Base-by-base conservation (phyloP, 2,113 vertebrate species). In the Marcusenius ussheri region DNA sequence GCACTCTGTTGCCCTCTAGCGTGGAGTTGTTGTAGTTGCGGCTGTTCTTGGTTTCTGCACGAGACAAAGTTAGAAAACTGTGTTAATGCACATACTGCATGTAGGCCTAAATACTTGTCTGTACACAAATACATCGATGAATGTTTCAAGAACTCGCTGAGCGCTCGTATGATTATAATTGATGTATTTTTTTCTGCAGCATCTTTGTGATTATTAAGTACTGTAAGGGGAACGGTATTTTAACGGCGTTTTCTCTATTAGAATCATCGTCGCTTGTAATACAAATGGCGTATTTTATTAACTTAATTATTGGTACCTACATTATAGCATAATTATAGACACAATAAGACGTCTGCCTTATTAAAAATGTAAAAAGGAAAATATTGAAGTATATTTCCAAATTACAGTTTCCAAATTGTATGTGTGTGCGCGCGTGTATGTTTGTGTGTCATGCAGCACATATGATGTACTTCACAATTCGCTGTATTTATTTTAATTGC, bases 1-100 rank as follows among this genome's bases (percentile, higher is more conserved):
- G 94, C 47, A 39, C 93, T 0, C 46, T 50, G 93, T 90, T 90
- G 92, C 92, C 93, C 94, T 94, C 94, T 93, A 92, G 93, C 92
- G 94, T 91, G 93, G 74, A 88, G 27, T 93, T 90, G 92, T 90
- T 90, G 92, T 91, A 92, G 91, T 42, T 0, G 53, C 50, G 42
- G 88, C 74, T 89, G 46, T 74, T 74, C 74, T 42, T 70, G 62
- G 62, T 31, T 31, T 31, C 9, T 31, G 10, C n/a, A 19, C 35
- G 74, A 15, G 74, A 80, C 15, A 42, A 80, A 80, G 74, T 80
- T 39, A 80, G 35, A 80, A 19, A 42, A 80, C 31, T 39, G 39
- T 35, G 17, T 42, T 39, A 2, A 39, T 80, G 31, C 74, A 42
- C 8, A 19, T 19, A 80, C 1, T 42, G 35, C 35, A 6, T 80